A percentile compares a stretch with the other conserved stretches of the same genome.
Conservation (phyloP, 1,140 invertebrate species). For the Drosophila erecta region DNA sequence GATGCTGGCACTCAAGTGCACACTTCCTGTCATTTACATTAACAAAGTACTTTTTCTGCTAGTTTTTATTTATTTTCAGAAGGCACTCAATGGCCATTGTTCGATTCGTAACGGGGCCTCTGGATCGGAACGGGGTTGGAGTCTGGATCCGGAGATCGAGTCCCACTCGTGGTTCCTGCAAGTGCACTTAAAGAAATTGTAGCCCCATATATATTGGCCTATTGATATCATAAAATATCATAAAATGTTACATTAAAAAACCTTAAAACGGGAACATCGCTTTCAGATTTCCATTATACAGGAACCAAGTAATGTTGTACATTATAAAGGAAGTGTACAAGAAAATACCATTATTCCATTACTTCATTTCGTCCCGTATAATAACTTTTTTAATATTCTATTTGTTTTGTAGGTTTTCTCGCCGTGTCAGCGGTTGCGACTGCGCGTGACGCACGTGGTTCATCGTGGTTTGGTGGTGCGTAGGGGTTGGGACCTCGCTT, state of each 20-base stretch:
- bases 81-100: conserved; percentile 74
- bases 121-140: conserved; percentile 16
- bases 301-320: no score
- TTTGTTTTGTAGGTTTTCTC: conserved; percentile 3
- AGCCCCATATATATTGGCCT: not conserved
- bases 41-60: conserved; percentile 50
- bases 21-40: conserved; percentile 77
- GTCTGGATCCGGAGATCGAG: conserved; percentile 39
- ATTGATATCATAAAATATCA: no score
- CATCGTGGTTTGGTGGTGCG: conserved; percentile 14
- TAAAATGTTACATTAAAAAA: not conserved
- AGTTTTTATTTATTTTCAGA: conserved; percentile 69
- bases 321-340: no score
- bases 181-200: conserved; percentile 3
- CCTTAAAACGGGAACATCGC: no score
- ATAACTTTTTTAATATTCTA: not conserved
- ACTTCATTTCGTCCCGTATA: not conserved
- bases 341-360: not conserved
- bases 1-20: conserved; percentile 75
- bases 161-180: conserved; percentile 28
- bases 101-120: conserved; percentile 66
- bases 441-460: conserved; percentile 74
- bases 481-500: conserved; percentile 57
- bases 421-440: conserved; percentile 51
- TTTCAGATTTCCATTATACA: no score